phyloP scores from a whole-genome alignment of 2,888 invertebrate species.

The Pachymerium ferrugineum region DNA sequence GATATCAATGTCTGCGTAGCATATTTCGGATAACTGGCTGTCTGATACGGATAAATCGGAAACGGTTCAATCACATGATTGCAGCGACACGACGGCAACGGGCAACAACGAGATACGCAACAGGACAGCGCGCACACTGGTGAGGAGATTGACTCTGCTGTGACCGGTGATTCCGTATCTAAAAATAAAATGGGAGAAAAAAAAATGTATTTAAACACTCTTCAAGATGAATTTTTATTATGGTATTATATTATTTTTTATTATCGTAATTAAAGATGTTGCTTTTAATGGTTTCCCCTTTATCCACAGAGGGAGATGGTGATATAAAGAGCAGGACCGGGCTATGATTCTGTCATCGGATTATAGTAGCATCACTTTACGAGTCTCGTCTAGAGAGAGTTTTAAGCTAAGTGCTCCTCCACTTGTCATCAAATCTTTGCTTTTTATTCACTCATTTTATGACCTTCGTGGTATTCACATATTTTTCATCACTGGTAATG shows the following conservation, averaged over 20 bases:
- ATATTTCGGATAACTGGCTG: background rate
- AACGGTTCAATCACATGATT: constrained; percentile 1
- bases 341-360: background rate
- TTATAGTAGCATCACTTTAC: too few species aligned
- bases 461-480: background rate
- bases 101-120: constrained; percentile 2
- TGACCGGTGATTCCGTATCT: background rate
- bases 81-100: constrained; percentile 1
- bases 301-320: background rate
- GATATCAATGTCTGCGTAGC: background rate
- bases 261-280: background rate
- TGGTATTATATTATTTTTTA: background rate
- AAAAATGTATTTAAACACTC: background rate
- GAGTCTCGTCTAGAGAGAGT: background rate
- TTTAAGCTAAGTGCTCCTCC: background rate
- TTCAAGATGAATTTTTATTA: background rate
- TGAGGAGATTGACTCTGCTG: background rate
- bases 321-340: background rate
- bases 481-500: too few species aligned
- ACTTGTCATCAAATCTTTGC: background rate
- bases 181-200: background rate
- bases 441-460: background rate
- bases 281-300: background rate
- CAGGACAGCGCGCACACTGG: background rate
- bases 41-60: constrained; percentile 25